Evolutionary conservation across 2,113 vertebrate genomes (phyloP).

Genomic region (Lamprotornis superbus): DNA sequence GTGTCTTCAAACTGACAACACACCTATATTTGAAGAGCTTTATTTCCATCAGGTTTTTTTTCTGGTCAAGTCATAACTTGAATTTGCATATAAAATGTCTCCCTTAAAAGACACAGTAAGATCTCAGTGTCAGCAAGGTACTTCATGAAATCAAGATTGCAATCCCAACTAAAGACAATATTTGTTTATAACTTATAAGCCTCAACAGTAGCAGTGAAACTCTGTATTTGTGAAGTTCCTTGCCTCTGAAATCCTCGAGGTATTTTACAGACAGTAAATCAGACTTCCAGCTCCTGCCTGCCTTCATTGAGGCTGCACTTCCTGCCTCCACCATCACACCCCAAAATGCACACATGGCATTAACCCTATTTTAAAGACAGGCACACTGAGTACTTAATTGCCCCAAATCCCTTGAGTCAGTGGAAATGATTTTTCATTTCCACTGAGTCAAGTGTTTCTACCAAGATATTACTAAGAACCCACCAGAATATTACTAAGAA

Average conservation of each 20-base stretch:
- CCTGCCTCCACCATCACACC: not conserved
- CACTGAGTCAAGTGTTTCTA: conserved; percentile 16
- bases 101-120: not conserved
- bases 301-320: not conserved
- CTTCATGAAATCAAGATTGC: not conserved
- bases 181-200: not conserved
- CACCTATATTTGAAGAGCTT: not conserved
- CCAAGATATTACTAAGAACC: conserved; percentile 8
- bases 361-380: not conserved
- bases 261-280: not conserved
- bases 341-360: not conserved
- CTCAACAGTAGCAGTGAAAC: not conserved
- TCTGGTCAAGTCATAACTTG: not conserved
- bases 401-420: not conserved
- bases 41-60: not conserved
- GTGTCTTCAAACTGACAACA: not conserved
- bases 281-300: not conserved
- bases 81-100: not conserved
- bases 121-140: not conserved
- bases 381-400: not conserved
- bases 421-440: conserved; percentile 31
- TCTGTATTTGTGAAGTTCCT: not conserved
- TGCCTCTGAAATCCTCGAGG: not conserved
- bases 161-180: not conserved
- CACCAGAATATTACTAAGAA: not conserved